Base-by-base conservation (phyloP, 2,888 invertebrate species). In the Macrosiphum euphorbiae region DNA sequence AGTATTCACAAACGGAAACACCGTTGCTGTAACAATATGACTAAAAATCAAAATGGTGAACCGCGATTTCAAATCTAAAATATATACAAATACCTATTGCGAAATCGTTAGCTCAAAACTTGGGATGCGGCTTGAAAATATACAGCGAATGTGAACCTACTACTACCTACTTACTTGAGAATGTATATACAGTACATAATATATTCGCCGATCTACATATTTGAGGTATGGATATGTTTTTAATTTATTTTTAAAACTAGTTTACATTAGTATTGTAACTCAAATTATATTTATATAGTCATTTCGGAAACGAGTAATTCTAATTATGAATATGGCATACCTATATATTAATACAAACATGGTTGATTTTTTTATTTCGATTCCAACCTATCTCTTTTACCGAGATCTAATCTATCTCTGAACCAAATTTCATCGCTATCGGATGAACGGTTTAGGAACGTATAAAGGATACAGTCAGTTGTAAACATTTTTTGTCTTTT, bases 161-260 rank as follows among this genome's bases (percentile, higher is more conserved):
- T n/a, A n/a, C n/a, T n/a, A n/a, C n/a, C n/a, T 78, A 35, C 7
- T 8, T 35, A 78, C 8, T 78, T 8, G 20, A 78, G 35, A 41
- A 78, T 20, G 35, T 35, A 55, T 20, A 20, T 78, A 24, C 16
- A 28, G 4, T 28, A 78, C 58, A 8, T 55, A 35, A 20, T 78
- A 8, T 78, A 35, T 8, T 35, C 35, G 13, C 35, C 0, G 7
- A 78, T 78, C 35, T 35, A 78, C 35, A 35, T 35, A 8, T 78
- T 78, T 78, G 35, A 8, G 78, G 78, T 78, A 78, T 78, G 20
- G 8, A 35, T 35, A 67, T 67, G 16, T 67, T 67, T 78, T 78
- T 78, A 78, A 78, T 78, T 78, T 78, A 78, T 78, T 35, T 78
- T 78, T 8, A 78, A 78, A 35, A 78, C 35, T 78, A 78, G 78